Evolutionary conservation across 2,797 vertebrate species (phyloP), one percentile per base, ranked within the genome.

Genomic region (Labroides dimidiatus): DNA sequence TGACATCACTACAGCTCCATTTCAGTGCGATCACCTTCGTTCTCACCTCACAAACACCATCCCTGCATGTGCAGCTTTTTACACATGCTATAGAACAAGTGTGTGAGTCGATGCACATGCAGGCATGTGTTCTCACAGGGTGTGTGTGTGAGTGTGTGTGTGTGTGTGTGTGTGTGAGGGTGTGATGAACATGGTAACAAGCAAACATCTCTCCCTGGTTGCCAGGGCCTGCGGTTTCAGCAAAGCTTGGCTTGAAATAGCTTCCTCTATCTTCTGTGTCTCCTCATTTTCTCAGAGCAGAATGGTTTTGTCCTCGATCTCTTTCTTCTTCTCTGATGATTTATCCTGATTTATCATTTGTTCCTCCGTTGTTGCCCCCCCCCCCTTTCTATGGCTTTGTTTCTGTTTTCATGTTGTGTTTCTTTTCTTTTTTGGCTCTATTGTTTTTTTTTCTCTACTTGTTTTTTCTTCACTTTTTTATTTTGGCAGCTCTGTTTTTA

Each of bases 161-260:
- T 12, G 12, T 10, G 12, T 47, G 44, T 47, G n/a, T 11, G 19
- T 47, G 44, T 48, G 21, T 49, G 21, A 15, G 4, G 15, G 19
- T 8, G 49, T 84, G 80, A 85, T 65, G 62, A 63, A 42, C 65
- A 45, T 24, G 27, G 77, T 56, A 62, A 63, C 39, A 4, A 58
- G 63, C 66, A 55, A 73, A 71, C 70, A 66, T 44, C 1, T n/a
- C 68, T 19, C 62, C 23, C 59, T 57, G 63, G 90, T 89, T 87
- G 75, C 86, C 70, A 84, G 62, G 81, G 75, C 55, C n/a, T 14
- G 54, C 1, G 0, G 66, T 59, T 75, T 69, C 54, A 74, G 78
- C 80, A 82, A 80, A 80, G 54, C 36, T 4, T 1, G 20, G 48
- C 77, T 68, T 64, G 69, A 44, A 76, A 67, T 55, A 55, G 69